phyloP scores from a whole-genome alignment of 2,888 invertebrate species.

The Spialia ferax region DNA sequence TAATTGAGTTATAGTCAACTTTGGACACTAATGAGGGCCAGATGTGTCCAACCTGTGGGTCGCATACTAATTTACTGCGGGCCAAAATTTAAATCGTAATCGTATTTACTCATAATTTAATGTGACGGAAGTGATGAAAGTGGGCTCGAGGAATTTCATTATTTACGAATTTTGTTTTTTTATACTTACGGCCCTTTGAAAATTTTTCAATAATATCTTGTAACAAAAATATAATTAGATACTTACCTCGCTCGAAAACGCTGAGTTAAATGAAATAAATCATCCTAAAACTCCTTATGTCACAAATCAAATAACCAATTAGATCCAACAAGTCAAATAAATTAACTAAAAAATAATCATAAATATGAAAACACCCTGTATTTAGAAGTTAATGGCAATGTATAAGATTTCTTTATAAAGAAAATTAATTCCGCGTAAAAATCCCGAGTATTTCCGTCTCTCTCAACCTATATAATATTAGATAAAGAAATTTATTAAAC shows the following conservation, averaged over 20 bases:
- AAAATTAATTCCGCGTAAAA: constrained; percentile 33
- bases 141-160: neutral
- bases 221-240: no score
- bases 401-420: constrained; percentile 26
- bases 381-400: constrained; percentile 1
- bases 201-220: neutral
- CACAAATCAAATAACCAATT: neutral
- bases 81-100: constrained; percentile 29
- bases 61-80: constrained; percentile 53
- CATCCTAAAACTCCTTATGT: neutral
- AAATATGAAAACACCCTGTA: constrained; percentile 17
- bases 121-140: constrained; percentile 12
- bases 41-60: constrained; percentile 50
- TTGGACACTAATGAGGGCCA: constrained; percentile 45
- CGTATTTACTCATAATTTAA: constrained; percentile 14
- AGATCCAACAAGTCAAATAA: neutral
- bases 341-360: neutral
- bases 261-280: neutral
- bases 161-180: neutral
- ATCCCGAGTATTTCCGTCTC: constrained; percentile 23
- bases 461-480: constrained; percentile 30
- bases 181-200: neutral
- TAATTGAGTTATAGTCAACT: constrained; percentile 39
- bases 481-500: constrained; percentile 27
- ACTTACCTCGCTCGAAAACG: no score